phyloP scores from a whole-genome alignment of 2,113 vertebrate species.

The Mesembrinibis cayennensis region DNA sequence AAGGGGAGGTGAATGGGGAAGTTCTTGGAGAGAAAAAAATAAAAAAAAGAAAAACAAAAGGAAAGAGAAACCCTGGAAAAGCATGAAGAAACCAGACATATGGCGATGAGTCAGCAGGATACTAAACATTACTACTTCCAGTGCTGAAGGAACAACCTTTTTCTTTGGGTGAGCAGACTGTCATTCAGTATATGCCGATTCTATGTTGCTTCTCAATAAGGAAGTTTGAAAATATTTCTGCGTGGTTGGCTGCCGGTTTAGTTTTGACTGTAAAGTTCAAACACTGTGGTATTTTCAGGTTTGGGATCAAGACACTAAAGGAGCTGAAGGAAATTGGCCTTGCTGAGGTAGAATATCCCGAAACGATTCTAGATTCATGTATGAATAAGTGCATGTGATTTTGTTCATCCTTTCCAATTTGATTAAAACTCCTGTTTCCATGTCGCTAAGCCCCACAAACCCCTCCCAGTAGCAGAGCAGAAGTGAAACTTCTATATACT shows the following conservation, averaged over 20 bases:
- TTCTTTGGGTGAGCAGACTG: not conserved
- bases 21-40: not conserved
- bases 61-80: not conserved
- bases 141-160: not conserved
- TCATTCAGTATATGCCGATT: not conserved
- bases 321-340: not conserved
- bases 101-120: not conserved
- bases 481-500: not conserved
- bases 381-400: not conserved
- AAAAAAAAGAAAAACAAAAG: not conserved
- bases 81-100: not conserved
- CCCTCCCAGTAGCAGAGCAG: not conserved
- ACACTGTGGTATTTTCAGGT: not conserved
- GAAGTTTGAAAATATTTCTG: not conserved
- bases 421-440: not conserved
- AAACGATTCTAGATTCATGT: not conserved
- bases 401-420: not conserved
- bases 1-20: not conserved
- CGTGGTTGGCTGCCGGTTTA: not conserved
- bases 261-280: not conserved
- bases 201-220: not conserved
- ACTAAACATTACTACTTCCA: not conserved
- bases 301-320: not conserved
- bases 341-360: not conserved
- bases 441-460: not conserved